Percentiles rank a stretch among this genome's conserved stretches.
Conservation (phyloP, 2,888 invertebrate genomes). For the Nymphalis c-album region DNA sequence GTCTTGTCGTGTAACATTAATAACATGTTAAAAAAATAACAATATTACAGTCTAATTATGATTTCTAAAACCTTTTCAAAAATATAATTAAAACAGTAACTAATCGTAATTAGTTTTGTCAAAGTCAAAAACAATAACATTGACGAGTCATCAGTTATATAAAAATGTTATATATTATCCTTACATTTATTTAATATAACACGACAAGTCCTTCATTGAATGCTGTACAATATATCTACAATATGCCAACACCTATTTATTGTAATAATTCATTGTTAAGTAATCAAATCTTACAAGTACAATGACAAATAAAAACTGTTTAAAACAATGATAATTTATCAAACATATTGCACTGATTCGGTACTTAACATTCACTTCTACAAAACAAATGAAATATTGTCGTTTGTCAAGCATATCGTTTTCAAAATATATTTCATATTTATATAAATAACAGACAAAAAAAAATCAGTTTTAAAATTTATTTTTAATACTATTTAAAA, state of each 20-base stretch:
- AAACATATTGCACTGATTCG: conserved; percentile 27
- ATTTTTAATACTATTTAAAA: conserved; percentile 16
- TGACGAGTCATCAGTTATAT: too few species aligned
- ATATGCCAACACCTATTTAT: conserved; percentile 55
- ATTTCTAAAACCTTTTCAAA: conserved; percentile 1
- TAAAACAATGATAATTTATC: conserved; percentile 32
- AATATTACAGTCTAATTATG: neutral
- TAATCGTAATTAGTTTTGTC: too few species aligned
- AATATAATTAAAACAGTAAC: too few species aligned
- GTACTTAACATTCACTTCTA: conserved; percentile 14
- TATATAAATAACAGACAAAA: conserved; percentile 17
- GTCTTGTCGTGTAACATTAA: conserved; percentile 32
- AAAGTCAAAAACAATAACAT: too few species aligned
- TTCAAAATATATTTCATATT: neutral
- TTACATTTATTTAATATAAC: conserved; percentile 28
- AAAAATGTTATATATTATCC: neutral
- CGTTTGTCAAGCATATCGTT: conserved; percentile 29
- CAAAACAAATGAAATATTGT: conserved; percentile 33
- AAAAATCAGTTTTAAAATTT: conserved; percentile 9
- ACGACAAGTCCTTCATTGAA: conserved; percentile 31
- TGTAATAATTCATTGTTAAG: conserved; percentile 56
- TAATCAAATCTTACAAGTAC: conserved; percentile 42
- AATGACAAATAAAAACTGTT: conserved; percentile 19
- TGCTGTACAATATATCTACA: conserved; percentile 74
- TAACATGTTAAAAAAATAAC: conserved; percentile 3